Evolutionary conservation across 2,113 vertebrate genomes (phyloP).

Genomic region (Thalassarche chlororhynchos): DNA sequence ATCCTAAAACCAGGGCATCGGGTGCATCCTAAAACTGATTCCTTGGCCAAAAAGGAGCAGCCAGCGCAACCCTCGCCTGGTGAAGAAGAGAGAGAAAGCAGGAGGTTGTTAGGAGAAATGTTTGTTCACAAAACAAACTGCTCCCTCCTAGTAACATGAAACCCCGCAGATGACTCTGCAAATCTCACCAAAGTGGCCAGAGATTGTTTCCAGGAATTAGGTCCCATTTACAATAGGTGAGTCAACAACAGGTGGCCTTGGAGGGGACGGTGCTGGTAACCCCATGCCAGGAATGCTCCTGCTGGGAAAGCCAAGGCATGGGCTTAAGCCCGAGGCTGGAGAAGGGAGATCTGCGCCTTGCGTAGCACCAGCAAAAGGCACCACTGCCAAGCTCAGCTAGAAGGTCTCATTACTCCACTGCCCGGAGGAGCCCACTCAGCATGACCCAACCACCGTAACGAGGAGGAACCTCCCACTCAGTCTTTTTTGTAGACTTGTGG

Average conservation of each 20-base stretch:
- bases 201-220: conserved; percentile 23
- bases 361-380: background rate
- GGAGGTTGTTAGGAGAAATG: background rate
- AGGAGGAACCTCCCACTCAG: background rate
- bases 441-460: accelerated
- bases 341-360: background rate
- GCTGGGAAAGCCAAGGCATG: background rate
- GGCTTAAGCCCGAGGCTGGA: background rate
- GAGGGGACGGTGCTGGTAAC: background rate
- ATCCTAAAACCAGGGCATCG: background rate
- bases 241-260: conserved; percentile 47
- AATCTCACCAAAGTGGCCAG: background rate
- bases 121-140: conserved; percentile 51
- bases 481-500: background rate
- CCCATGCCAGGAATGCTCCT: background rate
- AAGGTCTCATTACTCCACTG: background rate
- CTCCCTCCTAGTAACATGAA: background rate
- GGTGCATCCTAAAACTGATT: background rate
- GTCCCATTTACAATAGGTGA: conserved; percentile 3
- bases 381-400: background rate
- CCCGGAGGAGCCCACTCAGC: background rate
- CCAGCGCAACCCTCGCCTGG: background rate
- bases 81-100: background rate
- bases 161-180: background rate
- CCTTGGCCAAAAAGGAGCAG: background rate